These are phyloP conservation scores for Myxocyprinus asiaticus DNA, from an alignment of 2,113 vertebrate genomes.

Conservation along the genomic window DNA sequence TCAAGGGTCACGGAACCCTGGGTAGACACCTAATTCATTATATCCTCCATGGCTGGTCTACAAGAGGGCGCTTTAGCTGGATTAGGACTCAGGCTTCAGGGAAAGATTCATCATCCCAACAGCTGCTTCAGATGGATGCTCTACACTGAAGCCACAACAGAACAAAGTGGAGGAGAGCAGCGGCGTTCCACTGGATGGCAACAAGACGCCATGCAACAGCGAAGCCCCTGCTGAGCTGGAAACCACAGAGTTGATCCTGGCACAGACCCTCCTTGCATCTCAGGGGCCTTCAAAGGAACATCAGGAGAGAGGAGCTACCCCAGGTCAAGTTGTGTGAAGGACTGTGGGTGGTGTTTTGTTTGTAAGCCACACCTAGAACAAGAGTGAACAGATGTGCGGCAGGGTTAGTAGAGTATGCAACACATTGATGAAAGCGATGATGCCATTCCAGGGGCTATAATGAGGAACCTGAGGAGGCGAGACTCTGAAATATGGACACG, in stretches of 20 bases:
- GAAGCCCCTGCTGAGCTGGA: conserved; percentile 16
- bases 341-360: conserved; percentile 15
- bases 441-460: not conserved
- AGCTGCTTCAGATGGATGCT: conserved; percentile 54
- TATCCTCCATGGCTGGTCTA: conserved; percentile 84
- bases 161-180: conserved; percentile 29
- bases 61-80: conserved; percentile 76
- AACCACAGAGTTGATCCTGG: conserved; percentile 11
- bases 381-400: conserved; percentile 7
- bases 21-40: conserved; percentile 97
- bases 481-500: not conserved
- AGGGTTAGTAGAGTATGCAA: conserved; percentile 9
- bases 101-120: conserved; percentile 82
- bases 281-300: not conserved
- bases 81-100: conserved; percentile 78
- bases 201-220: conserved; percentile 13
- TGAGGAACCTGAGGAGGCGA: not conserved
- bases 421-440: not conserved
- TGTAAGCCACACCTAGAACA: conserved; percentile 27
- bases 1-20: conserved; percentile 86
- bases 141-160: conserved; percentile 19
- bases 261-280: conserved; percentile 15
- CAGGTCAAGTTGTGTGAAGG: conserved; percentile 22
- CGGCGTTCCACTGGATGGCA: conserved; percentile 18
- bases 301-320: not conserved